A percentile compares a stretch with the other conserved stretches of the same genome.
Conservation (phyloP, 2,113 vertebrate genomes). For the Ciconia maguari region DNA sequence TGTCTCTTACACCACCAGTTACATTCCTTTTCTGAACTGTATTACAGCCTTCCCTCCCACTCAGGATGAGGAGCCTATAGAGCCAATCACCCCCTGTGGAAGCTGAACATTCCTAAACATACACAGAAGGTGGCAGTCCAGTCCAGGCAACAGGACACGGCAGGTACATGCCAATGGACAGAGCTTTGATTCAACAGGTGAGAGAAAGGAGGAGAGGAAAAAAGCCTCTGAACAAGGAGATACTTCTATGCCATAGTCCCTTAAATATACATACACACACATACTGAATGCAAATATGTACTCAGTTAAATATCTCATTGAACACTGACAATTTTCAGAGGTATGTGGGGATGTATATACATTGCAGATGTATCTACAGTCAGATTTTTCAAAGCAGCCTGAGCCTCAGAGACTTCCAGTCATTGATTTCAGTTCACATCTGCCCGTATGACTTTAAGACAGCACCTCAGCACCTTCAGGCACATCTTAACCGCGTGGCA, state of each 20-base stretch:
- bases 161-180: neutral
- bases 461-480: neutral
- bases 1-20: neutral
- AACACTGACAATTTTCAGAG: neutral
- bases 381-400: neutral
- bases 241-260: neutral
- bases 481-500: fast-evolving
- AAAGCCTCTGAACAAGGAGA: neutral
- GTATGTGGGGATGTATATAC: fast-evolving
- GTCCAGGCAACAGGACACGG: neutral
- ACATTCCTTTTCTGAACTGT: neutral
- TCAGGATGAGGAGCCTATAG: fast-evolving
- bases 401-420: neutral
- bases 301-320: neutral
- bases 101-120: neutral
- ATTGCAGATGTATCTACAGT: neutral
- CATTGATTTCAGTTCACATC: neutral
- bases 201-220: neutral
- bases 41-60: neutral
- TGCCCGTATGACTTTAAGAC: fast-evolving
- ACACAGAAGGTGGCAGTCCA: neutral
- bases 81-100: neutral
- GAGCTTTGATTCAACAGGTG: neutral
- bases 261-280: neutral
- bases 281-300: neutral